phyloP scores from a whole-genome alignment of 1,140 invertebrate genomes.

The Rhynchophorus ferrugineus region DNA sequence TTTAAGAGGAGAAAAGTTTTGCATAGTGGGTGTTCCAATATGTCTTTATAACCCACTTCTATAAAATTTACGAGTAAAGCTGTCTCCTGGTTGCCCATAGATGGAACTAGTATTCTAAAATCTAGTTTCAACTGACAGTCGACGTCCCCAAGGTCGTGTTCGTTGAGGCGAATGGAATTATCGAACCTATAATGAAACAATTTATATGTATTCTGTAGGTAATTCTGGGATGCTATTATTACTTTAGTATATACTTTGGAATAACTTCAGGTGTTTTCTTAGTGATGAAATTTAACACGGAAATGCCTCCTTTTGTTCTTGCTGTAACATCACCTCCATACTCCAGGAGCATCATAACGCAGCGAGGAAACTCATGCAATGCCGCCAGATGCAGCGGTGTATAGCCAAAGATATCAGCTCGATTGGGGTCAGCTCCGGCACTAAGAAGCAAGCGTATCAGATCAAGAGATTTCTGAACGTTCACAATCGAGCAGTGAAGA shows the following conservation, averaged over 20 bases:
- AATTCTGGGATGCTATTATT: too few species aligned
- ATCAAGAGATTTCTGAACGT: constrained; percentile 63
- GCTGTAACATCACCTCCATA: constrained; percentile 75
- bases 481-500: constrained; percentile 70
- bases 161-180: constrained; percentile 65
- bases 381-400: constrained; percentile 76
- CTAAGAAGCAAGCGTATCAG: constrained; percentile 57
- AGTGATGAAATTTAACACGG: constrained; percentile 71
- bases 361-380: constrained; percentile 70
- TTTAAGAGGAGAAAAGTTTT: constrained; percentile 75
- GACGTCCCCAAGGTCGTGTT: constrained; percentile 73
- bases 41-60: constrained; percentile 64
- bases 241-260: constrained; percentile 56
- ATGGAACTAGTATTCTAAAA: constrained; percentile 60
- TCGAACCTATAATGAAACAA: constrained; percentile 51
- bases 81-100: constrained; percentile 50
- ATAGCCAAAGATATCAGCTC: constrained; percentile 69
- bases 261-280: constrained; percentile 72
- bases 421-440: constrained; percentile 68
- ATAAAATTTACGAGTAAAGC: constrained; percentile 66
- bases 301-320: constrained; percentile 69
- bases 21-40: constrained; percentile 71
- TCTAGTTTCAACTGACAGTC: constrained; percentile 75
- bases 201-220: too few species aligned
- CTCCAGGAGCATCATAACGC: constrained; percentile 66